phyloP scores from a whole-genome alignment of 1,140 invertebrate species.

The Drosophila ambigua region DNA sequence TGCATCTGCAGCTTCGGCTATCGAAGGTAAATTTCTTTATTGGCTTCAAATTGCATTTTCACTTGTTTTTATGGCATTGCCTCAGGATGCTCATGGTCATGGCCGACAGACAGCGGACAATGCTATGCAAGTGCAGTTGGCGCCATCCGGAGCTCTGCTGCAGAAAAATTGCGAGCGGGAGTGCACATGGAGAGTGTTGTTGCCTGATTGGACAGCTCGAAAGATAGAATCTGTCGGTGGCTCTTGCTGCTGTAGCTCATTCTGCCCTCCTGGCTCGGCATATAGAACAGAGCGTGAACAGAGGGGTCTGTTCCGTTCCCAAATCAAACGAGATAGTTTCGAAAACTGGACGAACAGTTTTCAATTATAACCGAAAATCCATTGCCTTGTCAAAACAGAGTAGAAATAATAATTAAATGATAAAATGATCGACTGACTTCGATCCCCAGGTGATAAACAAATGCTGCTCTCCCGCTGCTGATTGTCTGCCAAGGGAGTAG shows the following conservation, averaged over 20 bases:
- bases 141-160: slow-evolving; percentile 34
- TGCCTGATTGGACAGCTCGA: slow-evolving; percentile 22
- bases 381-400: too few species aligned
- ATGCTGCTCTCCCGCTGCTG: slow-evolving; percentile 11
- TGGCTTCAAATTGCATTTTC: slow-evolving; percentile 80
- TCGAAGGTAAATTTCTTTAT: slow-evolving; percentile 14
- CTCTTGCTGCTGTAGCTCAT: background rate
- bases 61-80: slow-evolving; percentile 73
- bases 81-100: slow-evolving; percentile 25
- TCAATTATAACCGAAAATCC: too few species aligned
- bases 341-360: too few species aligned
- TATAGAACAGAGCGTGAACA: too few species aligned
- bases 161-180: slow-evolving; percentile 1
- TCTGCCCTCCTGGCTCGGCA: background rate
- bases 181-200: background rate
- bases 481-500: too few species aligned
- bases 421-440: too few species aligned
- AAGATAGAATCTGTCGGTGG: too few species aligned
- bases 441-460: too few species aligned
- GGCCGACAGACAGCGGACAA: slow-evolving; percentile 22
- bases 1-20: background rate
- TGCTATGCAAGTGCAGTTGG: slow-evolving; percentile 52
- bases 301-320: too few species aligned
- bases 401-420: too few species aligned
- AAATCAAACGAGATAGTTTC: too few species aligned